phyloP scores from a whole-genome alignment of 2,797 vertebrate species.

The Falco naumanni region DNA sequence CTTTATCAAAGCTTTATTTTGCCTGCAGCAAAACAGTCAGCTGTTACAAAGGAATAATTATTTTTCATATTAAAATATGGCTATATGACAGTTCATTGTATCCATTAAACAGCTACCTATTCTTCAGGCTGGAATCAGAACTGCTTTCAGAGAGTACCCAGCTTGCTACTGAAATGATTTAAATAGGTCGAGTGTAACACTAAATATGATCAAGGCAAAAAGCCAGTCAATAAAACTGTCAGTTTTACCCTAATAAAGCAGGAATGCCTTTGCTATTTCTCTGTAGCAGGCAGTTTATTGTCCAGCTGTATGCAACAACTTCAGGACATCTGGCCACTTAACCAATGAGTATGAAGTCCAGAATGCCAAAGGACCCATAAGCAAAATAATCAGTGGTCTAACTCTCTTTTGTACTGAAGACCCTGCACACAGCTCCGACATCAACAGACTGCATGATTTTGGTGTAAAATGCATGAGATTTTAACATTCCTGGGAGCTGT shows the following conservation, averaged over 20 bases:
- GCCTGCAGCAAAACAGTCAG: neutral
- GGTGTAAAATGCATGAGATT: neutral
- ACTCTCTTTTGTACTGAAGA: neutral
- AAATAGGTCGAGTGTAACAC: neutral
- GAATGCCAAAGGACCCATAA: neutral
- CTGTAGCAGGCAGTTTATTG: slow-evolving; percentile 26
- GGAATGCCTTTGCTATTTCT: neutral
- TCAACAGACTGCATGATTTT: neutral
- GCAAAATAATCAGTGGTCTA: neutral
- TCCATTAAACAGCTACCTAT: slow-evolving; percentile 6
- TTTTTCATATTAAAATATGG: slow-evolving; percentile 20
- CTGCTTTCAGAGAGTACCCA: neutral
- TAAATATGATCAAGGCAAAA: slow-evolving; percentile 37
- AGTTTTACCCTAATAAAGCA: slow-evolving; percentile 16
- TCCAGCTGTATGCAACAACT: slow-evolving; percentile 13
- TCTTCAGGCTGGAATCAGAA: slow-evolving; percentile 17
- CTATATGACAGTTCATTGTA: neutral
- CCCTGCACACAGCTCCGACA: neutral
- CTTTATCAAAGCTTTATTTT: slow-evolving; percentile 20
- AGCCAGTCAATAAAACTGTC: slow-evolving; percentile 39
- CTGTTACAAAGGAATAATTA: slow-evolving; percentile 35
- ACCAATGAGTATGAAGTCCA: neutral
- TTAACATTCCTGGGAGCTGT: neutral
- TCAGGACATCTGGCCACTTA: slow-evolving; percentile 44
- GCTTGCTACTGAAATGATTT: slow-evolving; percentile 10